A percentile compares a stretch with the other conserved stretches of the same genome.
phyloP scores from a whole-genome alignment of 64 coral and sea anemone genomes.

The Trachythela sp. region DNA sequence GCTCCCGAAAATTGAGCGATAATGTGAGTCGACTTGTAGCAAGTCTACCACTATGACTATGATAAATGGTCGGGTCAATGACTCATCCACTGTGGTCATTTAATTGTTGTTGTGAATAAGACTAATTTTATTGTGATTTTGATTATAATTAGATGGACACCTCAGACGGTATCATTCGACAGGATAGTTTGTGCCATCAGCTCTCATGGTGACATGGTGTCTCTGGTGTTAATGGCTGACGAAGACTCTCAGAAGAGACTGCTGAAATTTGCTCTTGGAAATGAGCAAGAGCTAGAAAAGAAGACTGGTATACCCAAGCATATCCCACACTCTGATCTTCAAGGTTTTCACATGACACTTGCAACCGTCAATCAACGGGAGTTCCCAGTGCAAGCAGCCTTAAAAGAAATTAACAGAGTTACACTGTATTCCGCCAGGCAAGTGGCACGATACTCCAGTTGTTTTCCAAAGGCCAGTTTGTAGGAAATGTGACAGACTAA shows the following conservation, averaged over 20 bases:
- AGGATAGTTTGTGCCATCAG: conserved; percentile 53
- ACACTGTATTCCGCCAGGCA: conserved; percentile 43
- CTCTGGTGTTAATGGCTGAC: conserved; percentile 52
- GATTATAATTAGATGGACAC: conserved; percentile 19
- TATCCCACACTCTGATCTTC: conserved; percentile 40
- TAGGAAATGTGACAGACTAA: conserved; percentile 31
- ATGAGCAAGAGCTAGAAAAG: conserved; percentile 43
- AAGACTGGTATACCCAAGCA: conserved; percentile 46
- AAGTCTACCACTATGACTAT: no score
- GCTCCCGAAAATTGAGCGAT: no score
- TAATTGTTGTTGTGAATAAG: not conserved
- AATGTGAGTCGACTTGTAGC: no score
- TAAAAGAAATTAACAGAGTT: conserved; percentile 52
- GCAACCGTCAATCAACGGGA: conserved; percentile 46
- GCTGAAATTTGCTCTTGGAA: conserved; percentile 26
- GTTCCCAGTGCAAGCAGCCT: conserved; percentile 42
- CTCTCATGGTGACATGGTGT: conserved; percentile 34
- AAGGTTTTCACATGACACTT: conserved; percentile 63
- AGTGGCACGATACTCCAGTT: conserved; percentile 49
- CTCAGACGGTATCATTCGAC: conserved; percentile 42
- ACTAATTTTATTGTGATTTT: not conserved
- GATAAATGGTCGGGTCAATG: no score
- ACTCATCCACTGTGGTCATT: no score
- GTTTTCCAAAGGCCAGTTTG: conserved; percentile 42
- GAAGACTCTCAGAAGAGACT: conserved; percentile 46